Percentiles rank a stretch among this genome's conserved stretches.
Evolutionary conservation across 2,113 vertebrate genomes (phyloP).

Genomic region (Puntigrus tetrazona): DNA sequence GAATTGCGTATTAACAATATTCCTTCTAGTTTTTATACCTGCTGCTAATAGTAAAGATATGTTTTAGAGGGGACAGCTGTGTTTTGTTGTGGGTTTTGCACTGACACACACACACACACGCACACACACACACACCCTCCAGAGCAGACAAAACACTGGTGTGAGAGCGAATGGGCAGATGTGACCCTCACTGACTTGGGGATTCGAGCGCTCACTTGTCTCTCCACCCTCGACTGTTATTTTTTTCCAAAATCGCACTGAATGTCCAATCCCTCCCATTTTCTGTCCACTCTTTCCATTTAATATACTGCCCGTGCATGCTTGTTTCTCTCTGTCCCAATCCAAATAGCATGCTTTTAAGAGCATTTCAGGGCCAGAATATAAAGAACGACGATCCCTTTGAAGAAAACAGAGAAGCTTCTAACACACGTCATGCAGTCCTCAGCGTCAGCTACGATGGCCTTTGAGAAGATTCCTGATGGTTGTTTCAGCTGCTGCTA

Average conservation of each 20-base stretch:
- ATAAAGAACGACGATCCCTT: background rate
- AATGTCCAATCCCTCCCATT: background rate
- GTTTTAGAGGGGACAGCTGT: slow-evolving; percentile 47
- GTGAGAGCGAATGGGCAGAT: slow-evolving; percentile 68
- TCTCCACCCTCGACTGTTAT: slow-evolving; percentile 39
- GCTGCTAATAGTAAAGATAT: background rate
- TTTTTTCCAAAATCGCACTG: background rate
- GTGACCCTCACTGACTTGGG: slow-evolving; percentile 66
- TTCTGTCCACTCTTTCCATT: background rate
- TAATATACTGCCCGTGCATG: background rate
- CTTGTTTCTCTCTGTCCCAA: background rate
- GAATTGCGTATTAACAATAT: background rate
- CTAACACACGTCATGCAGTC: background rate
- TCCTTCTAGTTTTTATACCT: background rate
- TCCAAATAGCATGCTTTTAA: slow-evolving; percentile 20
- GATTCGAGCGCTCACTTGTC: slow-evolving; percentile 49
- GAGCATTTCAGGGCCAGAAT: background rate
- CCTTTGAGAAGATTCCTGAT: background rate
- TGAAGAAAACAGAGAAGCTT: background rate
- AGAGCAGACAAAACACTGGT: slow-evolving; percentile 33
- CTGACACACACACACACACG: slow-evolving; percentile 36
- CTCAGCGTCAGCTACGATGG: background rate
- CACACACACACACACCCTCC: slow-evolving; percentile 27
- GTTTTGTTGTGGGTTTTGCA: slow-evolving; percentile 39
- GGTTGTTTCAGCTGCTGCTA: background rate